A percentile compares a stretch with the other conserved stretches of the same genome.
Conservation (phyloP, 2,888 invertebrate genomes). For the Lampropteryx suffumata region DNA sequence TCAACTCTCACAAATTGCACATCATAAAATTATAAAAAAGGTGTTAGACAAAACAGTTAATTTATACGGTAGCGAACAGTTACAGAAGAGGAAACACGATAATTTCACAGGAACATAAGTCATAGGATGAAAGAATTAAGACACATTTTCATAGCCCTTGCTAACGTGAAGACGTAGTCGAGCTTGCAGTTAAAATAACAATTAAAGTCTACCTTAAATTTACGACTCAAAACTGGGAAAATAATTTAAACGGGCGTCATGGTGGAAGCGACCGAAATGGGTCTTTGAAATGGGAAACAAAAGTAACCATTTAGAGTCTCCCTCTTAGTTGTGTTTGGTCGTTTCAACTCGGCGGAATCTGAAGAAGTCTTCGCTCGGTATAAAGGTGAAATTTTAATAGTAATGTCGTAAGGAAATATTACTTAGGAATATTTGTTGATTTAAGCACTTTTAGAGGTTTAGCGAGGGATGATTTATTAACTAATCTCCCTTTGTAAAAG, state of each 20-base stretch:
- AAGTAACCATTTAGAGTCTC: constrained; percentile 66
- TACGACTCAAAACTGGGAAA: constrained; percentile 80
- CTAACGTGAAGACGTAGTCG: constrained; percentile 67
- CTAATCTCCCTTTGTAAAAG: constrained; percentile 39
- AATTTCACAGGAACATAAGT: constrained; percentile 74
- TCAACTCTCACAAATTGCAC: constrained; percentile 26
- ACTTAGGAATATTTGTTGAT: constrained; percentile 71
- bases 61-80: constrained; percentile 48
- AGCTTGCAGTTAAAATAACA: constrained; percentile 82
- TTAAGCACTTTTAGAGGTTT: constrained; percentile 60
- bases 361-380: constrained; percentile 53
- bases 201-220: constrained; percentile 81
- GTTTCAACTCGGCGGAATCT: constrained; percentile 58
- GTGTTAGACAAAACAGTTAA: constrained; percentile 49
- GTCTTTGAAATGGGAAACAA: constrained; percentile 73
- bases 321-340: constrained; percentile 59
- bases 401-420: constrained; percentile 75
- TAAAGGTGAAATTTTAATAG: constrained; percentile 79
- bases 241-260: constrained; percentile 74
- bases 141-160: constrained; percentile 75
- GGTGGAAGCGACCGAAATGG: constrained; percentile 68
- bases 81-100: constrained; percentile 50
- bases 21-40: constrained; percentile 38
- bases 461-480: constrained; percentile 42
- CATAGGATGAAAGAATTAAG: constrained; percentile 78